A percentile compares a stretch with the other conserved stretches of the same genome.
Evolutionary conservation across 2,113 vertebrate genomes (phyloP).

Genomic region (Polypterus senegalus): DNA sequence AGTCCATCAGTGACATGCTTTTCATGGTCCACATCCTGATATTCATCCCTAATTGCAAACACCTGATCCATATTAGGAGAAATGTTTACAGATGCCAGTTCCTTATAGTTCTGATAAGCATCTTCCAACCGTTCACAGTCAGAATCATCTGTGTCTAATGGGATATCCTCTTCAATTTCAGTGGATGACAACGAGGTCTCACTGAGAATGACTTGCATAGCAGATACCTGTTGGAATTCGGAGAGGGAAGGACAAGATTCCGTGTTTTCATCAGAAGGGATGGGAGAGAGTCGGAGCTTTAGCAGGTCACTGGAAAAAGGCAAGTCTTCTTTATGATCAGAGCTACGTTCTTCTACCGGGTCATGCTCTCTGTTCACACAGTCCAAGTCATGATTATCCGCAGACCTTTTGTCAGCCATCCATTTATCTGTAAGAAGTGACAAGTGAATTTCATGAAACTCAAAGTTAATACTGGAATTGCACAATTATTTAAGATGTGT

Average conservation of each 20-base stretch:
- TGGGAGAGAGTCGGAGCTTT: constrained; percentile 7
- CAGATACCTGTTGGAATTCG: constrained; percentile 40
- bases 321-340: constrained; percentile 11
- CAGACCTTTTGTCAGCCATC: neutral
- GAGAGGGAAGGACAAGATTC: constrained; percentile 21
- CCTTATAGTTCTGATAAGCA: neutral
- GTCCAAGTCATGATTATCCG: neutral
- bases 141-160: constrained; percentile 21
- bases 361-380: constrained; percentile 1
- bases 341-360: neutral
- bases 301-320: rapidly evolving
- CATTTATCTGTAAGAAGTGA: constrained; percentile 2
- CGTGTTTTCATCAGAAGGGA: neutral
- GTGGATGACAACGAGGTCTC: constrained; percentile 29
- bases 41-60: neutral
- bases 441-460: neutral
- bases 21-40: neutral
- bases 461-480: no score
- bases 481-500: no score
- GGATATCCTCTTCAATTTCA: constrained; percentile 16
- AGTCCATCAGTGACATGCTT: neutral
- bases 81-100: neutral
- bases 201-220: constrained; percentile 21
- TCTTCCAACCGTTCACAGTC: constrained; percentile 19
- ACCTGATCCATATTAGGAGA: neutral